Evolutionary conservation across 2,797 vertebrate genomes (phyloP).

Genomic region (Chiloscyllium punctatum): DNA sequence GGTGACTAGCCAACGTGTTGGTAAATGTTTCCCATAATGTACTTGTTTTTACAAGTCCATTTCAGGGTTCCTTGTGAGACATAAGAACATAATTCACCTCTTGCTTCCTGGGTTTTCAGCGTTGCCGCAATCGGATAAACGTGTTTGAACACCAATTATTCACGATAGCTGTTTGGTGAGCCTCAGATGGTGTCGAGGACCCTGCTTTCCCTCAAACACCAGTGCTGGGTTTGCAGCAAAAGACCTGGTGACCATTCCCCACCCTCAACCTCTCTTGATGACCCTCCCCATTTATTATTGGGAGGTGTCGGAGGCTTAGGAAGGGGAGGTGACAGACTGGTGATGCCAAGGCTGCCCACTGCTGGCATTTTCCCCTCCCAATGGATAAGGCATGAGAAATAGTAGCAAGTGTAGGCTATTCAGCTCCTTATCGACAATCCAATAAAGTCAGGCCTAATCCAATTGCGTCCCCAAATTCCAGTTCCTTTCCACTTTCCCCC

Average conservation of each 20-base stretch:
- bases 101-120: too few species aligned
- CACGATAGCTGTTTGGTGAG: neutral
- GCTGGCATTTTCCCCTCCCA: neutral
- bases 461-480: too few species aligned
- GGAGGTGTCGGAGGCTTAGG: neutral
- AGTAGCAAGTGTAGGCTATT: too few species aligned
- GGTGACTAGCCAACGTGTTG: too few species aligned
- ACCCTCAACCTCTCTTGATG: too few species aligned
- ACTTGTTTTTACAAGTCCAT: neutral
- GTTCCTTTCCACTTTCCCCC: too few species aligned
- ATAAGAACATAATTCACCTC: neutral
- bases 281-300: too few species aligned
- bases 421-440: too few species aligned
- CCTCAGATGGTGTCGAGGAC: neutral
- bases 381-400: neutral
- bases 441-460: too few species aligned
- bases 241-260: too few species aligned
- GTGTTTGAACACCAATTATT: neutral
- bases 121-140: neutral
- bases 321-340: neutral
- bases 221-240: neutral
- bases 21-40: neutral
- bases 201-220: neutral
- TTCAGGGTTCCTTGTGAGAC: neutral
- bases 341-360: neutral